Percentiles rank a stretch among this genome's conserved stretches.
Conservation (phyloP, 1,140 invertebrate genomes). For the Drosophila virilis region DNA sequence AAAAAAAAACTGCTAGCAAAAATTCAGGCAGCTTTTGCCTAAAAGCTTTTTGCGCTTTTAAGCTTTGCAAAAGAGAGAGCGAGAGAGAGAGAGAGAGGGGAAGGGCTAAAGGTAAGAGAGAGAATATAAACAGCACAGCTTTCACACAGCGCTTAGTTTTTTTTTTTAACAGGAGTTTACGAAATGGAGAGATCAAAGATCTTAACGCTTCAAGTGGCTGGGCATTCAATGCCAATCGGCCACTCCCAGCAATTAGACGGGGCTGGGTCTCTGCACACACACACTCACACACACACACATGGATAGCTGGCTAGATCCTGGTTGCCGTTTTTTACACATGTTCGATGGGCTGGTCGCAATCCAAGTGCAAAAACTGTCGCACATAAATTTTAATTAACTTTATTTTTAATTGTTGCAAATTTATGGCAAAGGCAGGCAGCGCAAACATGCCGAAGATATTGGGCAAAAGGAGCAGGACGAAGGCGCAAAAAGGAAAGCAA, state of each 20-base stretch:
- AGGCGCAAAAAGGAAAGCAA: neutral
- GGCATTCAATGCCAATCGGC: slow-evolving; percentile 43
- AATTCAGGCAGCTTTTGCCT: neutral
- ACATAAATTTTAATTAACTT: slow-evolving; percentile 84
- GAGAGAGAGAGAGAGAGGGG: neutral
- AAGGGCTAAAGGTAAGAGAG: neutral
- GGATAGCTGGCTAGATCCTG: neutral
- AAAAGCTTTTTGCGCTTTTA: neutral
- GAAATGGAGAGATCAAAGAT: slow-evolving; percentile 48
- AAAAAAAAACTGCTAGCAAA: no score
- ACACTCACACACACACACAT: neutral
- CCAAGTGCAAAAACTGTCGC: slow-evolving; percentile 72
- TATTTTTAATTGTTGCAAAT: slow-evolving; percentile 83
- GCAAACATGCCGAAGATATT: slow-evolving; percentile 23
- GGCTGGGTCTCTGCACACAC: slow-evolving; percentile 35
- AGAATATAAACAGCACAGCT: neutral
- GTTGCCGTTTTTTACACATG: slow-evolving; percentile 41
- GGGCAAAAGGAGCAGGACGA: neutral
- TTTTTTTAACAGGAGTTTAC: neutral
- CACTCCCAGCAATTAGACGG: slow-evolving; percentile 76
- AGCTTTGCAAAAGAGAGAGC: no score
- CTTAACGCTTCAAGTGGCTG: slow-evolving; percentile 50
- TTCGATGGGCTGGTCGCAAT: slow-evolving; percentile 39
- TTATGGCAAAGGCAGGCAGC: slow-evolving; percentile 65
- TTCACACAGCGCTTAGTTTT: neutral